Conservation (phyloP, 2,888 invertebrate genomes). For the Leptinotarsa haldemani region DNA sequence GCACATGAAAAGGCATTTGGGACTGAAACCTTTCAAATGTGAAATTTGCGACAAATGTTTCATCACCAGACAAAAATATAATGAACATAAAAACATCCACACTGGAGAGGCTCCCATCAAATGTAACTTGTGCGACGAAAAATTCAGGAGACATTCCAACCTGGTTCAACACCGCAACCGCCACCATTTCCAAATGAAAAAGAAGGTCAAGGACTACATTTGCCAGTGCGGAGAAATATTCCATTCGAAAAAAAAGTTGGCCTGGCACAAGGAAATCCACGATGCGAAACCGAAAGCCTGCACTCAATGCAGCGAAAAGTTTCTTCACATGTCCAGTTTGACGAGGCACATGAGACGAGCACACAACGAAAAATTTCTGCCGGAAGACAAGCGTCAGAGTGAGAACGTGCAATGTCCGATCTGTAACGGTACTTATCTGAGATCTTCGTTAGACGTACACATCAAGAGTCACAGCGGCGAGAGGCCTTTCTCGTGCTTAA, state of each 20-base stretch:
- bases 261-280: constrained; percentile 88
- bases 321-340: constrained; percentile 85
- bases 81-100: constrained; percentile 86
- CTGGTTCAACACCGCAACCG: constrained; percentile 85
- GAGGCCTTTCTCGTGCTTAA: constrained; percentile 81
- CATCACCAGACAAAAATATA: constrained; percentile 82
- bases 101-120: constrained; percentile 85
- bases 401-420: constrained; percentile 84
- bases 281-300: constrained; percentile 86
- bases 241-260: constrained; percentile 85
- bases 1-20: constrained; percentile 84
- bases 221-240: constrained; percentile 80
- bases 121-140: constrained; percentile 82
- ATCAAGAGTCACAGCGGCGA: constrained; percentile 82
- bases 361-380: constrained; percentile 81
- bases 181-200: constrained; percentile 79
- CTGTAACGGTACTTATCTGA: constrained; percentile 80
- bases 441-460: constrained; percentile 83
- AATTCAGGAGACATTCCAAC: constrained; percentile 86
- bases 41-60: constrained; percentile 85
- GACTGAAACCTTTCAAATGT: constrained; percentile 76
- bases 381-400: constrained; percentile 70
- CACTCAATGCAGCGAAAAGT: constrained; percentile 86
- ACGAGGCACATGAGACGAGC: constrained; percentile 85
- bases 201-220: constrained; percentile 70